phyloP scores from a whole-genome alignment of 2,797 vertebrate genomes.

The Ciconia nigra region DNA sequence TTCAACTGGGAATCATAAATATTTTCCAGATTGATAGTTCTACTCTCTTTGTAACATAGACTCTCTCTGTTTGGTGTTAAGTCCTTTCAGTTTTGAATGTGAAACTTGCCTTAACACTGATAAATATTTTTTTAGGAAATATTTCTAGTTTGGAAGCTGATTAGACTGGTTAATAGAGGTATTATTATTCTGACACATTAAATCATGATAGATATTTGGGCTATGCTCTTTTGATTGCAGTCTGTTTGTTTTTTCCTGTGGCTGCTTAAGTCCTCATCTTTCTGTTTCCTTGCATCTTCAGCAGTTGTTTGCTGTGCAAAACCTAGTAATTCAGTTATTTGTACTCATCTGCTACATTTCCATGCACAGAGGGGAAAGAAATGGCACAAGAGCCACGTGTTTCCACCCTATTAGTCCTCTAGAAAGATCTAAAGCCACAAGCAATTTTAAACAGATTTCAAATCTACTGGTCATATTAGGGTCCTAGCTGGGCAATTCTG shows the following conservation, averaged over 20 bases:
- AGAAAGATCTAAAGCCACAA: background rate
- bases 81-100: background rate
- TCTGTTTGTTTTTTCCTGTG: background rate
- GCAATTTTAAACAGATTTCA: background rate
- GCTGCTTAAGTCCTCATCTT: background rate
- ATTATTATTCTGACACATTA: background rate
- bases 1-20: background rate
- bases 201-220: background rate
- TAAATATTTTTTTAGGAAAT: background rate
- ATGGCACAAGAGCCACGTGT: rapidly evolving
- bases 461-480: background rate
- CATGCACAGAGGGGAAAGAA: background rate
- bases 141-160: background rate
- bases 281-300: background rate
- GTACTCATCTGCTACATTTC: background rate
- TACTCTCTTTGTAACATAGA: background rate
- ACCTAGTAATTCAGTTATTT: background rate
- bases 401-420: background rate
- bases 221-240: background rate
- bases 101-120: background rate
- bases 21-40: background rate
- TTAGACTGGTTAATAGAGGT: background rate
- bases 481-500: background rate
- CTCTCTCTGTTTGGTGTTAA: background rate
- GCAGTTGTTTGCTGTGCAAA: background rate